Conservation (phyloP, 2,888 invertebrate genomes). For the Cosmopolites sordidus region DNA sequence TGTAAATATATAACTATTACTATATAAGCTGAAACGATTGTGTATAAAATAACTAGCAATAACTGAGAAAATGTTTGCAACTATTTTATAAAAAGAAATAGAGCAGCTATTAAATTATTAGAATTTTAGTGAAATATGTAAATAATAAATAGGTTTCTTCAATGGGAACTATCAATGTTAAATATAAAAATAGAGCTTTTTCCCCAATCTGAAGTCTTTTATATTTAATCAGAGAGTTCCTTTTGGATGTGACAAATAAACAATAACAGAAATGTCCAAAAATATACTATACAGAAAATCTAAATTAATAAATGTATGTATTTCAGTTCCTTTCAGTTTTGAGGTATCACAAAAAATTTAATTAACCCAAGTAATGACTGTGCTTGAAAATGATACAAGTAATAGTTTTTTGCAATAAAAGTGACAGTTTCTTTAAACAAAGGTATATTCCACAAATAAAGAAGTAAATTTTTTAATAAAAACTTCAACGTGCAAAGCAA, state of each 20-base stretch:
- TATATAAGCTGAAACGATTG: constrained; percentile 8
- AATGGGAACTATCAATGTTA: background rate
- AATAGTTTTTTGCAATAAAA: background rate
- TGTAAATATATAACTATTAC: constrained; percentile 10
- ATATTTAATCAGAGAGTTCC: background rate
- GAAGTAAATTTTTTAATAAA: too few species aligned
- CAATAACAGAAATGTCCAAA: constrained; percentile 27
- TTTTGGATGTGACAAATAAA: constrained; percentile 33
- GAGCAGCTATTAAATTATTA: constrained; percentile 1
- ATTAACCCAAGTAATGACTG: background rate
- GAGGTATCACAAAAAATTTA: too few species aligned
- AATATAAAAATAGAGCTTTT: background rate
- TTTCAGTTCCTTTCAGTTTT: background rate
- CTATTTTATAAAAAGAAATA: constrained; percentile 18
- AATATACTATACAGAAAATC: background rate
- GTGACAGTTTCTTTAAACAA: too few species aligned
- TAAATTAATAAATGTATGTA: background rate
- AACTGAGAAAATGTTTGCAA: constrained; percentile 13
- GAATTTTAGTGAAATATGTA: constrained; percentile 14
- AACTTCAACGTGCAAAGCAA: too few species aligned
- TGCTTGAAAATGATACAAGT: background rate
- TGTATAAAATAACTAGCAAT: constrained; percentile 21
- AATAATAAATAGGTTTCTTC: constrained; percentile 18
- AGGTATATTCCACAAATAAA: too few species aligned
- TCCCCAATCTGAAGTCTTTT: background rate